phyloP scores from a whole-genome alignment of 2,797 vertebrate species.

The Bucorvus abyssinicus region DNA sequence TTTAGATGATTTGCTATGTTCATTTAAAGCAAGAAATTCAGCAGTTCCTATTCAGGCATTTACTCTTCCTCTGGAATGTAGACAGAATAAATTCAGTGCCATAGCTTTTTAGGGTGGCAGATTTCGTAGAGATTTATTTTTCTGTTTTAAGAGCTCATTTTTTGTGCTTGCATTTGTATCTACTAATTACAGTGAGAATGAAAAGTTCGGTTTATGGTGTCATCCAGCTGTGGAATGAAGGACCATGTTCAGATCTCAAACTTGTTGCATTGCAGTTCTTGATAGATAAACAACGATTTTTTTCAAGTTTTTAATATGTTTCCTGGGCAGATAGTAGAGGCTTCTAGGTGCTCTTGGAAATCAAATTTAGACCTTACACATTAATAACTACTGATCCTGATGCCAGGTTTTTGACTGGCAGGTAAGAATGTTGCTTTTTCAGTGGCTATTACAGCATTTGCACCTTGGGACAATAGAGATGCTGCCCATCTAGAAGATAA shows the following conservation, averaged over 20 bases:
- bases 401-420: not conserved
- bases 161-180: not conserved
- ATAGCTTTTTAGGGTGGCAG: not conserved
- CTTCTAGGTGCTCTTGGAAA: not conserved
- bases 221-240: not conserved
- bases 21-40: slow-evolving; percentile 20
- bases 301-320: not conserved
- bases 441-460: not conserved
- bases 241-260: not conserved
- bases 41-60: not conserved
- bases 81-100: not conserved
- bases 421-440: not conserved
- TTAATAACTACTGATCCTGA: not conserved
- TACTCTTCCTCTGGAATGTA: not conserved
- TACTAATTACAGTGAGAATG: not conserved
- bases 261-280: not conserved
- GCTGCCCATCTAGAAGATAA: not conserved
- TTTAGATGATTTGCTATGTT: slow-evolving; percentile 36
- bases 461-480: not conserved
- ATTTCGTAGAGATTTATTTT: slow-evolving; percentile 1
- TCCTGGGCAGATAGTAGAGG: not conserved
- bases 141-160: not conserved
- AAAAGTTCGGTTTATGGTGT: not conserved
- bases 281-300: not conserved
- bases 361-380: not conserved